Evolutionary conservation across 2,888 invertebrate species (phyloP), one percentile per base, ranked within the genome.

Genomic region (Silvanus unidentatus): DNA sequence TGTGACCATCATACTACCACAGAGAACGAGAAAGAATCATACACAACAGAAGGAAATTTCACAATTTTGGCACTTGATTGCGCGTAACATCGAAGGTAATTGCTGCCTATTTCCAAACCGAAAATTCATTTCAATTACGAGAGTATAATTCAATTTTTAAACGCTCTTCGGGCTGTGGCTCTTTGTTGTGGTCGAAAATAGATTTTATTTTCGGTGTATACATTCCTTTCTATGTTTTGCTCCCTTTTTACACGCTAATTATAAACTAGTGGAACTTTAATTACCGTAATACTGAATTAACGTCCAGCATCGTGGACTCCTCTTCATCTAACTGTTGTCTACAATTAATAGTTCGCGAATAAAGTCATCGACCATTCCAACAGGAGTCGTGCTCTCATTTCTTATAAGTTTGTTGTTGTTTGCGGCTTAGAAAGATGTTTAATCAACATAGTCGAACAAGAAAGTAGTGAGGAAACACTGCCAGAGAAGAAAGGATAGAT

Each of bases 41-140:
- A n/a, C n/a, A n/a, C n/a, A n/a, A n/a, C n/a, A 53, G 53, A 52
- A 53, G 54, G 57, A 55, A 57, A 55, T 53, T 48, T 45, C 39
- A 42, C 28, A 42, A 48, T 47, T 37, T 36, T 41, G 28, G 45
- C 29, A 11, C 22, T 12, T 37, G 15, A 42, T 28, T 42, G 14
- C 34, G 36, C 40, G 40, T 40, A 41, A 37, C 40, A 40, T 15
- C 42, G 29, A 32, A 44, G 43, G 47, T 52, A 52, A 48, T 49
- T 47, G 45, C 39, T 45, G 42, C 48, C 44, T 47, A 22, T 22
- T 22, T 22, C 22, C 4, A 22, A 22, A n/a, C n/a, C n/a, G n/a
- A n/a, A 22, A 22, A 38, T 35, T 22, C 22, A 22, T 22, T 8
- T 5, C 44, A 40, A 45, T 39, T 42, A 37, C n/a, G n/a, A n/a